A percentile compares a stretch with the other conserved stretches of the same genome.
These are phyloP conservation scores for Onychomys torridus DNA, from an alignment of 2,797 vertebrate species.

Conservation along the genomic window DNA sequence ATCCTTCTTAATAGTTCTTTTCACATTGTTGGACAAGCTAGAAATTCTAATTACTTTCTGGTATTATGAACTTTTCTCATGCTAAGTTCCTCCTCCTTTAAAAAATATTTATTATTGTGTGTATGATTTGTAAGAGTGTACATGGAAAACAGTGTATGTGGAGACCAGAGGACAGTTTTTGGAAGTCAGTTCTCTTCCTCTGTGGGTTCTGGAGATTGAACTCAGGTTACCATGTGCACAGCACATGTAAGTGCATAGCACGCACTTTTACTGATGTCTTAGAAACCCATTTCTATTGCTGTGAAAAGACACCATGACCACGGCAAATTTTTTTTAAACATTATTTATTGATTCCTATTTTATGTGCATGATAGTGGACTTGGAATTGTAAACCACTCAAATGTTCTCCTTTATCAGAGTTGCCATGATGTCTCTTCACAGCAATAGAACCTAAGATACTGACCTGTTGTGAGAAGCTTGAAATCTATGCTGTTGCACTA, in stretches of 20 bases:
- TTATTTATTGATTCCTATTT: neutral
- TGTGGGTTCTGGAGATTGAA: neutral
- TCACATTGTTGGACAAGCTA: neutral
- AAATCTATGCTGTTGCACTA: neutral
- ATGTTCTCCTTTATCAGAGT: neutral
- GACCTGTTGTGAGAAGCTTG: neutral
- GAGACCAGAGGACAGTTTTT: neutral
- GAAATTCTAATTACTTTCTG: neutral
- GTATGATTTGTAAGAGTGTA: neutral
- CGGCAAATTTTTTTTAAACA: neutral
- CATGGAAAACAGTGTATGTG: neutral
- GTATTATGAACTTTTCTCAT: neutral
- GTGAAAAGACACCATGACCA: neutral
- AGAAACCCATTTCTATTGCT: neutral
- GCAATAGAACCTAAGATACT: neutral
- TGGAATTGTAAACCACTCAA: neutral
- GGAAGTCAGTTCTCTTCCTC: neutral
- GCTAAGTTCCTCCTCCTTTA: neutral
- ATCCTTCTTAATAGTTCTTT: neutral
- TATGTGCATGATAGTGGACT: neutral
- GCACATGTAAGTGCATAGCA: neutral
- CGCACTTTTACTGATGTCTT: neutral
- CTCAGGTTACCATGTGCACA: neutral
- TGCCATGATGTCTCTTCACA: neutral
- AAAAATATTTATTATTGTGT: neutral